Base-by-base conservation (phyloP, 2,113 vertebrate species). In the Forbesichthys agassizii region DNA sequence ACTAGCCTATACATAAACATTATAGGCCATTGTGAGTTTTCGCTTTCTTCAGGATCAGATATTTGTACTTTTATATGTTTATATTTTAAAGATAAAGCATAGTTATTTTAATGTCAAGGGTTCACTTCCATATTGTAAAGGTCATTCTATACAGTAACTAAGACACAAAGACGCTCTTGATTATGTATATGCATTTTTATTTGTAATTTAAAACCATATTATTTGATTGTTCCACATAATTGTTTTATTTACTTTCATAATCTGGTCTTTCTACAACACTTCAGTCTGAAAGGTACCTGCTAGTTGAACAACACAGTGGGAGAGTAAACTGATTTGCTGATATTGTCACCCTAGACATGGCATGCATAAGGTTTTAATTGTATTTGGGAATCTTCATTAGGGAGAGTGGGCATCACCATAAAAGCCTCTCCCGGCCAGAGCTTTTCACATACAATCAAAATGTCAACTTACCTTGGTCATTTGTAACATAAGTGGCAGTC, bases 401-500 rank as follows among this genome's bases (percentile, higher is more conserved):
- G 92, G 90, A 94, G 92, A 93, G 91, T 91, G 93, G 93, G 90
- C 91, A 90, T 96, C 93, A 94, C 94, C 95, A 95, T 88, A 90
- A 90, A 88, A 90, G 75, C 88, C 90, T 89, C 90, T 88, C 90
- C 92, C 89, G 89, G 85, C 92, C 79, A 81, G 89, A 87, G 92
- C 89, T 89, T 93, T 94, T 88, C 92, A 91, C 93, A 94, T 92
- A 92, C 93, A 89, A 90, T 90, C 92, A 94, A 95, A 95, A 96
- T 93, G 95, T 95, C 95, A 96, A 93, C 92, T 92, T 92, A 92
- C 93, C 94, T 95, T 94, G 93, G 95, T 96, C 95, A 95, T 96
- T 96, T 96, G 94, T 96, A 96, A 95, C 94, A 95, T 95, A 96
- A 96, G 93, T 94, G 90, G 90, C 90, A 95, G 92, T 90, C 94